These are phyloP conservation scores for Athene noctua DNA, from an alignment of 2,113 vertebrate species.

Conservation along the genomic window DNA sequence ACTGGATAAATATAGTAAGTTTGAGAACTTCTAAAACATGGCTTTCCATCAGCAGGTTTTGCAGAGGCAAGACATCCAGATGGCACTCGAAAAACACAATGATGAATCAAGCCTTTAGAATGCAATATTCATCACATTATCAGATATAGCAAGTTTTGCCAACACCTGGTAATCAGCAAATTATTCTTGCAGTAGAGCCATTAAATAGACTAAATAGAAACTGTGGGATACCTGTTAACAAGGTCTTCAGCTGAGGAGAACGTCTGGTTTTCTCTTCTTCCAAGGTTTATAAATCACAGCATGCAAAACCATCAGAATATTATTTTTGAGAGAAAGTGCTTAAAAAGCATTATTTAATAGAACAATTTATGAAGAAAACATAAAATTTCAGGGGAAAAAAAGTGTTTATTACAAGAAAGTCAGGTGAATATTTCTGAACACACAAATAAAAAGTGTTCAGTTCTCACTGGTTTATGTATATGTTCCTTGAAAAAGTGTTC, in stretches of 20 bases:
- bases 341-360: not conserved
- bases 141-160: constrained; percentile 28
- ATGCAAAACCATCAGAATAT: not conserved
- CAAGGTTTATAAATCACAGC: not conserved
- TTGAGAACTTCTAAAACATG: not conserved
- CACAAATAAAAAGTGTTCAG: not conserved
- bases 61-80: constrained; percentile 23
- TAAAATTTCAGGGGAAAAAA: not conserved
- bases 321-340: not conserved
- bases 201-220: constrained; percentile 49
- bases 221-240: constrained; percentile 39
- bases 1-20: not conserved
- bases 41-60: not conserved
- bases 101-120: constrained; percentile 45
- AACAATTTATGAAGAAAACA: not conserved
- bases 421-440: not conserved
- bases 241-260: not conserved
- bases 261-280: not conserved
- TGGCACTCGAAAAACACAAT: constrained; percentile 14
- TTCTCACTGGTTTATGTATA: not conserved
- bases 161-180: constrained; percentile 47
- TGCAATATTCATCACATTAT: constrained; percentile 54
- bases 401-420: not conserved
- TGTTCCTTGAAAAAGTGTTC: not conserved
- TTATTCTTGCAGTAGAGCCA: constrained; percentile 48